Evolutionary conservation across 2,888 invertebrate genomes (phyloP), one percentile per base, ranked within the genome.

Genomic region (Xiphydria camelus): DNA sequence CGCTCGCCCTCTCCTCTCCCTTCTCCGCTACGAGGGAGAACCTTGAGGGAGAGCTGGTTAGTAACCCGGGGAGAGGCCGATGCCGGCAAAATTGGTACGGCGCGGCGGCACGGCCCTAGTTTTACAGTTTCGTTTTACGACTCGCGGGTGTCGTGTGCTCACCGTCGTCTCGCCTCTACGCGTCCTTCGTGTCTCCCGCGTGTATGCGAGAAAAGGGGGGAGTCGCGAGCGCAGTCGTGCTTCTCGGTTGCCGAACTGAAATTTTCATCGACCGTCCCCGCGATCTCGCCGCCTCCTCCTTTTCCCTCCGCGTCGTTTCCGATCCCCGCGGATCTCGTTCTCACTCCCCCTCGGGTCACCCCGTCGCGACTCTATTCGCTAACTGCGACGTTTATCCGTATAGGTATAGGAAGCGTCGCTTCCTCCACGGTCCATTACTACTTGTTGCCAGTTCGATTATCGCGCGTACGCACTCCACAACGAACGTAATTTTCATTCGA

Each of bases 51-150:
- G 19, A 46, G 38, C 48, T 55, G 53, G 51, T 53, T 55, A 47
- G 58, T 47, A 51, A 51, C 44, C 40, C 34, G 53, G 46, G 21
- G 42, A 36, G 55, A 43, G 53, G 36, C 38, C 37, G 38, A 51
- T 41, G 45, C 46, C 38, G 47, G 45, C 49, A 48, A 49, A 55
- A 55, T 53, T 51, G 55, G 51, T 47, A 49, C 34, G 32, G 29
- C 43, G 26, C 29, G 38, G 25, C 20, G 37, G 36, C 41, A 32
- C 22, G 33, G 43, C 45, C 49, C 50, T 53, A 55, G 55, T 67
- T 70, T 70, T 68, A 66, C 64, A 66, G 67, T 66, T 61, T 63
- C 57, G 58, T 64, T 70, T 70, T 70, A 70, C 64, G 69, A 70
- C 66, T 64, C 61, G 60, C 59, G 61, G 62, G 57, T 67, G 68